Conservation (phyloP, 2,113 vertebrate species). For the Ptilonorhynchus violaceus region DNA sequence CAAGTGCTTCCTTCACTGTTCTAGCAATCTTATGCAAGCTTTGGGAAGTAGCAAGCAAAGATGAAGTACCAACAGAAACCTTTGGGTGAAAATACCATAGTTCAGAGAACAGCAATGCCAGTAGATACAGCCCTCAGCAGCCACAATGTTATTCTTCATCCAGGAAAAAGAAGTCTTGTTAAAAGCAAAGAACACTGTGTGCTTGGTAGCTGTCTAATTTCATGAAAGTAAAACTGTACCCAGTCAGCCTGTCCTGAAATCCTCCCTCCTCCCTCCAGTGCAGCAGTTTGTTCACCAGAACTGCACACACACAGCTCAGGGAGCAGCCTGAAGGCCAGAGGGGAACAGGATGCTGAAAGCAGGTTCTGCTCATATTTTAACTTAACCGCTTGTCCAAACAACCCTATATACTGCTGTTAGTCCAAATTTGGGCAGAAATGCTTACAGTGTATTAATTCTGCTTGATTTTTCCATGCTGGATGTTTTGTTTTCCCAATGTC, state of each 20-base stretch:
- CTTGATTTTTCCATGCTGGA: background rate
- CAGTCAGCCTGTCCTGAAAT: background rate
- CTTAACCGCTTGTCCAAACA: background rate
- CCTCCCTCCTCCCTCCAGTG: background rate
- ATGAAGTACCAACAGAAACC: background rate
- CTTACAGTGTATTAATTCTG: fast-evolving
- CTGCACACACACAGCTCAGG: background rate
- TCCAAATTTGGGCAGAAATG: background rate
- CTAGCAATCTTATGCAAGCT: background rate
- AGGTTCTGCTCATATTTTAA: background rate
- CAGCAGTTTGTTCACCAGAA: background rate
- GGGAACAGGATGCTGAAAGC: background rate
- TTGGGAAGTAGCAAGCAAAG: background rate
- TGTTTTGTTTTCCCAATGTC: fast-evolving
- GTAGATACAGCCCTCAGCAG: background rate
- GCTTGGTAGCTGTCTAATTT: background rate
- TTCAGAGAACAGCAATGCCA: background rate
- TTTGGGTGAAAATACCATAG: background rate
- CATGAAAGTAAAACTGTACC: background rate
- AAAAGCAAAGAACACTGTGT: background rate
- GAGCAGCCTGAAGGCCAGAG: background rate
- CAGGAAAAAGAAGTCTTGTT: background rate
- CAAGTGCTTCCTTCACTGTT: background rate
- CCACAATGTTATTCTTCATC: background rate
- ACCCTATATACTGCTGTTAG: fast-evolving